These are phyloP conservation scores for Oreortyx pictus DNA, from an alignment of 2,797 vertebrate species.

Conservation along the genomic window DNA sequence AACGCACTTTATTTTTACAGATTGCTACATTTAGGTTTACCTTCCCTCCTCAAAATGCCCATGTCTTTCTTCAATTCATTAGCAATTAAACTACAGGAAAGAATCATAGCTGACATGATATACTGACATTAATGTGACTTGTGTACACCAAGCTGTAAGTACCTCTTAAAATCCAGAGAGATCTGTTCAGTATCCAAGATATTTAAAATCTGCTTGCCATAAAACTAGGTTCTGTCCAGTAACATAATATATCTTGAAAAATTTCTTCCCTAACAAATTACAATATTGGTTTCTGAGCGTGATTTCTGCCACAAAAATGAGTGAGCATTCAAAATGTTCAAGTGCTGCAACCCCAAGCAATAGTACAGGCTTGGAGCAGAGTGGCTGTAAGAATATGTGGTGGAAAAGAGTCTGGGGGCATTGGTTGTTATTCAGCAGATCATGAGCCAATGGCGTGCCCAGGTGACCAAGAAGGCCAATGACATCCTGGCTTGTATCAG, in stretches of 20 bases:
- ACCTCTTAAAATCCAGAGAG: background rate
- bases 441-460: too few relatives aligned
- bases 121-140: background rate
- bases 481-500: too few relatives aligned
- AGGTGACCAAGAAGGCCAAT: too few relatives aligned
- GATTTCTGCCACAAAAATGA: background rate
- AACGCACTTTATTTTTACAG: background rate
- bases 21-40: background rate
- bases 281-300: background rate
- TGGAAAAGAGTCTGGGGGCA: too few relatives aligned
- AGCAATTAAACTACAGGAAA: background rate
- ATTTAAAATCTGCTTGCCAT: background rate
- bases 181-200: background rate
- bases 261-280: background rate
- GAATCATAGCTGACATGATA: background rate
- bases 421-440: too few relatives aligned
- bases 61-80: background rate
- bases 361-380: too few relatives aligned
- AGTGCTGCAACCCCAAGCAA: too few relatives aligned
- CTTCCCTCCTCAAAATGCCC: background rate
- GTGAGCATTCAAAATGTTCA: background rate
- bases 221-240: background rate
- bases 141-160: background rate
- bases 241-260: background rate
- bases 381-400: too few relatives aligned